Evolutionary conservation across 2,888 invertebrate species (phyloP), one percentile per base, ranked within the genome.

Genomic region (Cristatella mucedo): DNA sequence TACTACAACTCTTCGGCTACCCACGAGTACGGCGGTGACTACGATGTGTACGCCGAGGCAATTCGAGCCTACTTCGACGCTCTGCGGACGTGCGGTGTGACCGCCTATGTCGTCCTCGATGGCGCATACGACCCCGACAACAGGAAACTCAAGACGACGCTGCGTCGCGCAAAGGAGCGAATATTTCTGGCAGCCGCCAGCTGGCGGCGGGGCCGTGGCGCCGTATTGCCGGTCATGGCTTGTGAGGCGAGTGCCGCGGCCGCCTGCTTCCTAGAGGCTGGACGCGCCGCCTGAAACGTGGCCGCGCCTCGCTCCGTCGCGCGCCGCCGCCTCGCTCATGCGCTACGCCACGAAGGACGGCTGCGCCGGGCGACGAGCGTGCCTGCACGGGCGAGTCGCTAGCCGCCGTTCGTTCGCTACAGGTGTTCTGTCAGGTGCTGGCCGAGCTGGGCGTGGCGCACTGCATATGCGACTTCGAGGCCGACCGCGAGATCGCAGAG

Each of bases 401-500:
- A n/a, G n/a, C n/a, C n/a, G n/a, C n/a, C n/a, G n/a, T n/a, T n/a
- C n/a, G n/a, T n/a, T n/a, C n/a, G n/a, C n/a, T n/a, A n/a, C n/a
- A n/a, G n/a, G n/a, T n/a, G 0, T 85, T 89, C 53, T 71, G 74
- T 40, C 75, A 78, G 56, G 74, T 80, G 0, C 65, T 82, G 2
- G 54, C 57, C 3, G 75, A 78, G 49, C 71, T 80, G 55, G 70
- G 72, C 5, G 68, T 86, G 6, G 71, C 72, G 1, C 73, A 75
- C 45, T 76, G 77, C 33, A 74, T 81, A 38, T 80, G 83, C 55
- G 75, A 80, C 49, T 84, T 80, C 61, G 91, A 93, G 66, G 87
- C 87, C 1, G 93, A 93, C 60, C 76, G 78, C 49, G 80, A 84
- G 55, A 76, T 87, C 40, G 87, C 86, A 0, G 76, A 78, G 0